Base-by-base conservation (phyloP, 2,113 vertebrate genomes). In the Saccopteryx bilineata region DNA sequence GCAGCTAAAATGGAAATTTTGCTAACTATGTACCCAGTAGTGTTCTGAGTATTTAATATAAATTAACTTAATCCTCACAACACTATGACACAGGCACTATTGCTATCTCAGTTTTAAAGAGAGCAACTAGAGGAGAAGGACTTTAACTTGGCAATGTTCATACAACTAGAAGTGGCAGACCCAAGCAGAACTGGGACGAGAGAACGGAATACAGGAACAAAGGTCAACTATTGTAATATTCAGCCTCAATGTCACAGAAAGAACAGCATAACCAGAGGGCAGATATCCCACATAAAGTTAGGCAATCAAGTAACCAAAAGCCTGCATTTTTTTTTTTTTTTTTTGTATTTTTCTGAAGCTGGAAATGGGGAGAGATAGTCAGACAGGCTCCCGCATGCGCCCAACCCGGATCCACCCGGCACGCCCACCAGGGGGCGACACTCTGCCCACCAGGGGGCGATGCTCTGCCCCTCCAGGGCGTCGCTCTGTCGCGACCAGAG, bases 31-130 rank as follows among this genome's bases (percentile, higher is more conserved):
- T 1, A 71, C 2, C 23, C 48, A 87, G 3, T 7, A 52, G 31
- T 71, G 5, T 87, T 87, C 56, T 81, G 66, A 76, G 33, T 61
- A 79, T 69, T 56, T 95, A 26, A 61, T 63, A 87, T 18, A 91
- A 95, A 88, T 93, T 68, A 72, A 82, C 48, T 52, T 61, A 71
- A 92, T 83, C 81, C 21, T 85, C 52, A 84, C 12, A 83, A 95
- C 82, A 79, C 24, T 75, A 33, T 28, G 21, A 80, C 11, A 58
- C 5, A 31, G 19, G 9, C 46, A 92, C 61, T 69, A 28, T 39
- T 56, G 76, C 19, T 65, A 48, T 5, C 24, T 92, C 74, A 84
- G 3, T 74, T 83, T 93, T 87, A 69, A 80, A 95, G 71, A 50
- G 66, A 39, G 90, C 61, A 90, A 82, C 23, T 79, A 46, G 78